A percentile compares a stretch with the other conserved stretches of the same genome.
Conservation (phyloP, 2,888 invertebrate species). For the Halocaridina rubra region DNA sequence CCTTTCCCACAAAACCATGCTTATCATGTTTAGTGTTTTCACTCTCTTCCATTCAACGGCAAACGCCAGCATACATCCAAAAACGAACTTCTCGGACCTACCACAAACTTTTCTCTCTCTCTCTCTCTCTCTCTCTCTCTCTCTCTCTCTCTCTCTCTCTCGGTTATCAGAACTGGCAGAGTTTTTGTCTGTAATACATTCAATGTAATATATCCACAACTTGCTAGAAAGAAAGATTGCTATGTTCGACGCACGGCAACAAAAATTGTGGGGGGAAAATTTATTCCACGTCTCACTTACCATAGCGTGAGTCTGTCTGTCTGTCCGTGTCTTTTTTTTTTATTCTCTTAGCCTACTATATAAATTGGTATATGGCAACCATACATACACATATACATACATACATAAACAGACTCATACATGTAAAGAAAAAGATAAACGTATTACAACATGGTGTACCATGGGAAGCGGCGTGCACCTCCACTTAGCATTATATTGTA, state of each 20-base stretch:
- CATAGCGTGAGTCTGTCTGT: no score
- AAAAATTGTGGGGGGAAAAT: no score
- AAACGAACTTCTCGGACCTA: background rate
- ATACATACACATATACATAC: background rate
- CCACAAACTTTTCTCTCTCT: background rate
- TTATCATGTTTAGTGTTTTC: background rate
- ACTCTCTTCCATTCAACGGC: conserved; percentile 13
- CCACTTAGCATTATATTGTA: no score
- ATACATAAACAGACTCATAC: background rate
- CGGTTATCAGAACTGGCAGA: background rate
- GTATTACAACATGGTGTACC: background rate
- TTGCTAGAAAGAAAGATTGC: no score
- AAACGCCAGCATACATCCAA: background rate
- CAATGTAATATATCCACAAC: no score
- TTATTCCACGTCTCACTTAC: no score
- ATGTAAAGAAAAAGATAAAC: background rate
- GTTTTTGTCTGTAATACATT: background rate
- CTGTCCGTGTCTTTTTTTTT: no score
- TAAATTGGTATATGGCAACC: background rate
- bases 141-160: background rate
- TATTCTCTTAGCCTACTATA: no score
- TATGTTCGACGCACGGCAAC: no score
- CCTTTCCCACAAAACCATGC: background rate
- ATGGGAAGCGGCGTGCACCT: background rate
- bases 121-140: conserved; percentile 7